A percentile compares a stretch with the other conserved stretches of the same genome.
These are phyloP conservation scores for Clusia tigrina DNA, from an alignment of 2,888 invertebrate species.

Conservation along the genomic window DNA sequence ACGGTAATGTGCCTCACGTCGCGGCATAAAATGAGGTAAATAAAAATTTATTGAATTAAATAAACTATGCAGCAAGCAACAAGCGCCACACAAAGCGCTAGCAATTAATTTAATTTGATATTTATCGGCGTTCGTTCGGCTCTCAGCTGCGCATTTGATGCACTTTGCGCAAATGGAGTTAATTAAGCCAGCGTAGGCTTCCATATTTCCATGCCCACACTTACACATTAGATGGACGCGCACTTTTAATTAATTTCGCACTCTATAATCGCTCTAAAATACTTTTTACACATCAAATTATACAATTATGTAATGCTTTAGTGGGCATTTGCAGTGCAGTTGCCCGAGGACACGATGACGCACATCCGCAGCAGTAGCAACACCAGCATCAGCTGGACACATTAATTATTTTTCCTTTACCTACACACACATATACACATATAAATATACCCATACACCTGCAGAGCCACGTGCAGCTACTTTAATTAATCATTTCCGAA, in stretches of 20 bases:
- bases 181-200: not conserved
- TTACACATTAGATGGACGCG: too few species aligned
- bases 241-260: too few species aligned
- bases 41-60: constrained; percentile 1
- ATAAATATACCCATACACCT: not conserved
- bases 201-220: too few species aligned
- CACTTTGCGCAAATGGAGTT: too few species aligned
- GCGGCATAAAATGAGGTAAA: constrained; percentile 1
- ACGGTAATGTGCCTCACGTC: not conserved
- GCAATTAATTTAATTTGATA: not conserved
- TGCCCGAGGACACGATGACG: too few species aligned
- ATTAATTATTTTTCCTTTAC: constrained; percentile 5
- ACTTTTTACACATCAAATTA: too few species aligned
- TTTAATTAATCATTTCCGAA: constrained; percentile 17
- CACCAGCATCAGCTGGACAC: constrained; percentile 14
- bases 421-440: not conserved
- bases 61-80: constrained; percentile 3
- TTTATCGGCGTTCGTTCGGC: not conserved
- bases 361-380: not conserved
- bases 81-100: not conserved
- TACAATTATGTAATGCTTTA: too few species aligned
- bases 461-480: not conserved
- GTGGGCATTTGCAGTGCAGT: too few species aligned
- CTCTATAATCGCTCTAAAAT: too few species aligned
- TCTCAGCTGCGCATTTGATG: too few species aligned